These are phyloP conservation scores for Melanocharis versteri DNA, from an alignment of 2,113 vertebrate species.

Conservation along the genomic window DNA sequence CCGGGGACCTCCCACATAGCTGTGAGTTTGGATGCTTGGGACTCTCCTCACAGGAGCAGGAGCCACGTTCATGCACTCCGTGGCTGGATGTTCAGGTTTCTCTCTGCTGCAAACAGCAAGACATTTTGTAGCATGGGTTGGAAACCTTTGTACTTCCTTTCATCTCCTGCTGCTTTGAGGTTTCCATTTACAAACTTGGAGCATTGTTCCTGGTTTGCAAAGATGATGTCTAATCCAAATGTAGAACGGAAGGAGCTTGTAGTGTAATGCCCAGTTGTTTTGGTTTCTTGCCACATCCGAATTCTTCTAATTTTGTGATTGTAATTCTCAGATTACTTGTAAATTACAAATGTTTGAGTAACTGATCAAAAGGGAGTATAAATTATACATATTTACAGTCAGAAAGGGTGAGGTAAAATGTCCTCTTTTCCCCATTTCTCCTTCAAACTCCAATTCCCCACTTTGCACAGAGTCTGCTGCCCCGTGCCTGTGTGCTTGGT, in stretches of 20 bases:
- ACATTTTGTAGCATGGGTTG: background rate
- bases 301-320: background rate
- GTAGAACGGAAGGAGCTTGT: background rate
- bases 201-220: background rate
- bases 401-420: background rate
- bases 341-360: background rate
- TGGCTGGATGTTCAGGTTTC: background rate
- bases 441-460: background rate
- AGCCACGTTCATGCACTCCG: rapidly evolving
- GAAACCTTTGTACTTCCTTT: background rate
- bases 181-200: background rate
- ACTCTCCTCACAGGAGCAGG: background rate
- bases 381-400: background rate
- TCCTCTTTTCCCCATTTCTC: background rate
- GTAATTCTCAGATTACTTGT: background rate
- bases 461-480: background rate
- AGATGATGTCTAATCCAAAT: background rate
- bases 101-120: background rate
- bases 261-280: background rate
- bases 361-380: background rate
- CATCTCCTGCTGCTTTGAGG: background rate
- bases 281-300: background rate
- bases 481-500: background rate
- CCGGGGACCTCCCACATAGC: background rate
- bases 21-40: background rate